Base-by-base conservation (phyloP, 2,888 invertebrate genomes). In the Netelia virgata region DNA sequence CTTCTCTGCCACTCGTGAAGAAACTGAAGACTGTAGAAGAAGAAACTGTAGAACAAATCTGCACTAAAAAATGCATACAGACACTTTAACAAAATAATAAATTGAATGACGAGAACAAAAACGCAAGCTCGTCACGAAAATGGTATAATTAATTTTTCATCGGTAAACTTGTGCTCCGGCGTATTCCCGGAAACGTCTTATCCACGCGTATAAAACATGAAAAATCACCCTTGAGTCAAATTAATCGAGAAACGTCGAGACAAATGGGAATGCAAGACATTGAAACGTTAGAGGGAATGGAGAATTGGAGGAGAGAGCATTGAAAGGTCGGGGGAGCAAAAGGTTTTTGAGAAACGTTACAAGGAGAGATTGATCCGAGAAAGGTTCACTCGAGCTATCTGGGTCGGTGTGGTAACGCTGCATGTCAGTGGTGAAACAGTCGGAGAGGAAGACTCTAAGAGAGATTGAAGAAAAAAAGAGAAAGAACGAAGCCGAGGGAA, bases 291-390 rank as follows among this genome's bases (percentile, higher is more conserved):
- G 50, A 69, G 20, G 36, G 50, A 36, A 78, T 61, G 41, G 70
- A 43, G 63, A 3, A 57, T 61, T 55, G 23, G 57, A 43, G 23
- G 57, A 77, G n/a, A 16, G 41, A 72, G 70, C 63, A 57, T 55
- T 76, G 70, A 64, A 79, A 70, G 80, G 70, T 80, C 59, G 53
- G 80, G 14, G 16, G 16, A 59, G 75, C 53, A 61, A 70, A 70
- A 28, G 57, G 73, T 74, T 53, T 11, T 50, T 50, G 18, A 53
- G 57, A 63, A 72, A 74, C 77, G 72, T 64, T 84, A 63, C 76
- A 82, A 74, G 82, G 59, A 69, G 78, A 68, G 69, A 76, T 86
- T 82, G 84, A 84, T 82, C 82, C 59, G 61, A 66, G 68, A 79
- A 53, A 64, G 80, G 59, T 77, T 84, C 77, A 36, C 6, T 63